Evolutionary conservation across 2,888 invertebrate species (phyloP), one percentile per base, ranked within the genome.

Genomic region (Isoperla grammatica): DNA sequence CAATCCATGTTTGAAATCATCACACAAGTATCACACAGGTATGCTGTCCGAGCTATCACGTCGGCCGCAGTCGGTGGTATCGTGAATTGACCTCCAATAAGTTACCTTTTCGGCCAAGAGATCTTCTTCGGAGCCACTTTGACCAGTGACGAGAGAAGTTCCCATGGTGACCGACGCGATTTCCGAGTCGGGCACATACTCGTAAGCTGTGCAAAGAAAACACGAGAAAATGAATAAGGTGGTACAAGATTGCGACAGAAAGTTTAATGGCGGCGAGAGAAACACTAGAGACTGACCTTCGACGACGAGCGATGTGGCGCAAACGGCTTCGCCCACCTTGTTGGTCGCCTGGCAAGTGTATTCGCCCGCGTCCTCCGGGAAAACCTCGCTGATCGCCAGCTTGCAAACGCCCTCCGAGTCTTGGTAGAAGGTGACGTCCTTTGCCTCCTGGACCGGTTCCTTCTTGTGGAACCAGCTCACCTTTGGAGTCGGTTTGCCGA

Each of bases 101-200:
- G 62, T 61, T 80, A 88, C 89, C 83, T 88, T 88, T 63, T 86
- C 85, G 69, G 86, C 88, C 66, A 90, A 75, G 66, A 90, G 78
- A 75, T 91, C 91, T 76, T 91, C 91, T 75, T 92, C 91, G 5
- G 90, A 90, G 62, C 81, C 86, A 71, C 84, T 84, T 60, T 76
- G 76, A 40, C 76, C 79, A 60, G 84, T 83, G 66, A 81, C 77
- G 37, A 75, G 68, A 4, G 76, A 76, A 15, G 75, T 73, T 55
- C 73, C 75, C 20, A 74, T 66, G 39, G 73, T 72, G 45, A 74
- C 73, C 12, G 82, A 79, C 64, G 87, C 88, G 69, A 88, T 85
- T 78, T 90, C 90, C 67, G 88, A 88, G 76, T 90, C 90, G 65
- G 92, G 89, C 65, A 92, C 82, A 75, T 95, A 95, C 80, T 95